These are phyloP conservation scores for Keiferia lycopersicella DNA, from an alignment of 2,888 invertebrate genomes.

Conservation along the genomic window DNA sequence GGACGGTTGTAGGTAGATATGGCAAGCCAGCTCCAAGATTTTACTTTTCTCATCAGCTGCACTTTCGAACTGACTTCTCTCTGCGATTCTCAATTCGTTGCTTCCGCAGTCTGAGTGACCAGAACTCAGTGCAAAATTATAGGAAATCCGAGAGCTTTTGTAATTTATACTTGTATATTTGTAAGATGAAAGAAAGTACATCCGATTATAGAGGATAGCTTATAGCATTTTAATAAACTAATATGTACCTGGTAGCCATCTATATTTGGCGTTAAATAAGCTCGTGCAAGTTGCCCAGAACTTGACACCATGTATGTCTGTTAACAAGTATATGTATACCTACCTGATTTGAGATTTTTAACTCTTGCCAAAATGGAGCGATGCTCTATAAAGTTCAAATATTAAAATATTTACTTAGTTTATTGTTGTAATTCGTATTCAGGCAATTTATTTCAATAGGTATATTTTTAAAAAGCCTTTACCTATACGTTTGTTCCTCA, in stretches of 20 bases:
- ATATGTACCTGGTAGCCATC: conserved; percentile 53
- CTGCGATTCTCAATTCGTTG: not conserved
- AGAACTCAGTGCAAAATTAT: conserved; percentile 36
- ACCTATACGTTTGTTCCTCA: no score
- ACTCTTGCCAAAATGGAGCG: conserved; percentile 36
- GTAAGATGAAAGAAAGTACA: conserved; percentile 44
- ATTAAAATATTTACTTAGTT: no score
- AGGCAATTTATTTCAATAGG: no score
- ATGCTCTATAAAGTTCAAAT: no score
- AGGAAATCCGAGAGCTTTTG: conserved; percentile 43
- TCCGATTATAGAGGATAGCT: conserved; percentile 41
- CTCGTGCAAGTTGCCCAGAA: conserved; percentile 48
- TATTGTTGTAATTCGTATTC: no score
- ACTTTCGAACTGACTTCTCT: no score
- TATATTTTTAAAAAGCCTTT: no score
- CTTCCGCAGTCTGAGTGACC: not conserved
- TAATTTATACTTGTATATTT: conserved; percentile 49
- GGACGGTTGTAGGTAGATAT: no score
- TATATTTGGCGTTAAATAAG: conserved; percentile 50
- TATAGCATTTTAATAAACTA: conserved; percentile 45
- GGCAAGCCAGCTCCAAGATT: no score
- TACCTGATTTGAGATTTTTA: conserved; percentile 35
- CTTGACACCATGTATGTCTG: conserved; percentile 38
- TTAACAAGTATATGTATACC: conserved; percentile 34
- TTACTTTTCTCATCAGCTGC: no score